A percentile compares a stretch with the other conserved stretches of the same genome.
phyloP scores from a whole-genome alignment of 92 coral and sea anemone genomes.

The Zoanthus sociatus region DNA sequence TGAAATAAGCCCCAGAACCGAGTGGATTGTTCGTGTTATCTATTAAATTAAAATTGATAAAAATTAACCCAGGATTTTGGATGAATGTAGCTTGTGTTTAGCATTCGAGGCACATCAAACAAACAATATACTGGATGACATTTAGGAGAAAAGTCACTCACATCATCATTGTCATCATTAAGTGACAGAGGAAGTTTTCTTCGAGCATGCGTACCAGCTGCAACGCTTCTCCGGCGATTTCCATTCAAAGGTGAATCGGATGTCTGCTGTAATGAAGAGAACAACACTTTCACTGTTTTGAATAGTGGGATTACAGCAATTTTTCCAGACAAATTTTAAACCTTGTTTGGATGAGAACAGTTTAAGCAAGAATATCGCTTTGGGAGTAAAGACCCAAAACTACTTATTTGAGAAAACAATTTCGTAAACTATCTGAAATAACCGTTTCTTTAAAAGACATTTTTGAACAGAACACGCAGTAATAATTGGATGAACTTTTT shows the following conservation, averaged over 20 bases:
- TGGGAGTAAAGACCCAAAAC: too few relatives aligned
- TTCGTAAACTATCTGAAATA: too few relatives aligned
- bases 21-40: too few relatives aligned
- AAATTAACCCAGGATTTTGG: too few relatives aligned
- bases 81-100: too few relatives aligned
- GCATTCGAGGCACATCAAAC: too few relatives aligned
- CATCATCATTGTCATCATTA: slow-evolving; percentile 86
- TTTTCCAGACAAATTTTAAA: background rate
- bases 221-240: slow-evolving; percentile 53
- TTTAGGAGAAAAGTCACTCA: slow-evolving; percentile 15
- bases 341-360: too few relatives aligned
- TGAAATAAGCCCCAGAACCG: too few relatives aligned
- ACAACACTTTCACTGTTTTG: background rate
- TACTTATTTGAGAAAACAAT: too few relatives aligned
- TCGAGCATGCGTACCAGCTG: slow-evolving; percentile 85
- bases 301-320: background rate
- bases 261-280: background rate
- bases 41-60: too few relatives aligned
- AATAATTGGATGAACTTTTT: background rate
- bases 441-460: background rate
- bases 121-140: background rate
- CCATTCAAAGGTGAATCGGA: slow-evolving; percentile 20
- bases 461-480: background rate
- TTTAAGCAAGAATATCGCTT: too few relatives aligned
- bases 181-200: slow-evolving; percentile 94